Conservation (phyloP, 92 coral and sea anemone genomes). For the Diadumene lineata region DNA sequence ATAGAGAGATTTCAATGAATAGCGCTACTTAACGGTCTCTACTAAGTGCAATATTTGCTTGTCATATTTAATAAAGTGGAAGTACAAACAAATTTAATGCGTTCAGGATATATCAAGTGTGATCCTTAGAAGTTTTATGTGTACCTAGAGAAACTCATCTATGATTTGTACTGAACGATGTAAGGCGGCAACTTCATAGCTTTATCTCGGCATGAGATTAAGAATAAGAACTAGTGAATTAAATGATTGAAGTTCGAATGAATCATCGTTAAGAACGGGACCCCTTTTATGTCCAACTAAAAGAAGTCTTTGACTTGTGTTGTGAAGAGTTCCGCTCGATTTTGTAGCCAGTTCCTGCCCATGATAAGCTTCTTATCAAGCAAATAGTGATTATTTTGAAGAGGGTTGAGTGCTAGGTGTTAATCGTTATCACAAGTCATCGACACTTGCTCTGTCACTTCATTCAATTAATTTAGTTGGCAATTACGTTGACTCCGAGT, state of each 20-base stretch:
- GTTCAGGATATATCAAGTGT: conserved; percentile 38
- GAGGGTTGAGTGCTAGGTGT: conserved; percentile 93
- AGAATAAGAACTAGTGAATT: conserved; percentile 1
- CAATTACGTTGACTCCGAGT: conserved; percentile 93
- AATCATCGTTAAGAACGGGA: conserved; percentile 44
- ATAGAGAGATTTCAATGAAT: conserved; percentile 34
- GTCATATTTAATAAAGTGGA: conserved; percentile 44
- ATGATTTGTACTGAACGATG: no score
- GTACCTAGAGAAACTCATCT: no score
- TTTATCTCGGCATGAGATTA: conserved; percentile 26
- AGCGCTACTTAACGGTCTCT: conserved; percentile 47
- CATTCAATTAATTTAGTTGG: conserved; percentile 99
- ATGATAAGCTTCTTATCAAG: conserved; percentile 56
- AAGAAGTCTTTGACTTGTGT: conserved; percentile 49
- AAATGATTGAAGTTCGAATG: conserved; percentile 10
- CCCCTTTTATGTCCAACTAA: conserved; percentile 62
- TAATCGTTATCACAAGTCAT: conserved; percentile 99
- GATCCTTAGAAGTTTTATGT: conserved; percentile 14
- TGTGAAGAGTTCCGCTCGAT: conserved; percentile 54
- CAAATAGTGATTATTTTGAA: conserved; percentile 62
- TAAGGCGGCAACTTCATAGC: conserved; percentile 31
- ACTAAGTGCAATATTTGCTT: conserved; percentile 47
- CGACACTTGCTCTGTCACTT: conserved; percentile 99
- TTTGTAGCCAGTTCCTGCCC: conserved; percentile 52
- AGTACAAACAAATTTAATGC: conserved; percentile 39